These are phyloP conservation scores for Orgyia antiqua DNA, from an alignment of 2,888 invertebrate species.

Conservation along the genomic window DNA sequence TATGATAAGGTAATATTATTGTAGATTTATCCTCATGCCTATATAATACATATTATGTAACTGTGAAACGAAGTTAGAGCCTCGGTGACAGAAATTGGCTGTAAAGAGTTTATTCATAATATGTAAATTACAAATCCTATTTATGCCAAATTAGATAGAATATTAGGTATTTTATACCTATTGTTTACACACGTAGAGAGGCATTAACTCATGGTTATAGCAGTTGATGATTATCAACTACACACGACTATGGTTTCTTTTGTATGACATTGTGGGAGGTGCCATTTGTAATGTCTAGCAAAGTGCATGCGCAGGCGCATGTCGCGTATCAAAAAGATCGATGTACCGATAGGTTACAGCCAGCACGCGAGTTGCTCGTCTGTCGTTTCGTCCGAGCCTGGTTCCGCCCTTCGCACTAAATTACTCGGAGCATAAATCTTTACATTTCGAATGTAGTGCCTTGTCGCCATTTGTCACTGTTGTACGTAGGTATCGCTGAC, in stretches of 20 bases:
- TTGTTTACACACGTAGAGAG: too few relatives aligned
- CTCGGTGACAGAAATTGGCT: too few relatives aligned
- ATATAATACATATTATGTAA: too few relatives aligned
- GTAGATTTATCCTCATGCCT: too few relatives aligned
- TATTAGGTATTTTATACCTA: too few relatives aligned
- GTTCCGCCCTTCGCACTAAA: slow-evolving; percentile 55
- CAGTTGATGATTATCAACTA: slow-evolving; percentile 39
- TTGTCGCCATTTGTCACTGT: slow-evolving; percentile 56
- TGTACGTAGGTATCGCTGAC: slow-evolving; percentile 33
- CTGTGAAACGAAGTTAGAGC: too few relatives aligned
- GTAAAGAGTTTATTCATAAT: too few relatives aligned
- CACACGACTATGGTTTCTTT: slow-evolving; percentile 35
- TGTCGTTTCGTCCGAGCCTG: slow-evolving; percentile 29
- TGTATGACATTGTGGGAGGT: slow-evolving; percentile 53
- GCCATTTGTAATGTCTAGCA: slow-evolving; percentile 50
- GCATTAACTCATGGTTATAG: too few relatives aligned
- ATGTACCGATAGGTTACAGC: slow-evolving; percentile 43
- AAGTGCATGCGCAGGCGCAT: slow-evolving; percentile 45
- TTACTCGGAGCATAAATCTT: slow-evolving; percentile 47
- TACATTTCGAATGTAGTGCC: slow-evolving; percentile 34
- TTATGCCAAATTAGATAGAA: too few relatives aligned
- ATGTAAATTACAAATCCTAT: too few relatives aligned
- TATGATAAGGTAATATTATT: too few relatives aligned
- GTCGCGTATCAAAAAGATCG: slow-evolving; percentile 45
- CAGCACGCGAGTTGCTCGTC: slow-evolving; percentile 39